Base-by-base conservation (phyloP, 2,113 vertebrate species). In the Hyperoodon ampullatus region DNA sequence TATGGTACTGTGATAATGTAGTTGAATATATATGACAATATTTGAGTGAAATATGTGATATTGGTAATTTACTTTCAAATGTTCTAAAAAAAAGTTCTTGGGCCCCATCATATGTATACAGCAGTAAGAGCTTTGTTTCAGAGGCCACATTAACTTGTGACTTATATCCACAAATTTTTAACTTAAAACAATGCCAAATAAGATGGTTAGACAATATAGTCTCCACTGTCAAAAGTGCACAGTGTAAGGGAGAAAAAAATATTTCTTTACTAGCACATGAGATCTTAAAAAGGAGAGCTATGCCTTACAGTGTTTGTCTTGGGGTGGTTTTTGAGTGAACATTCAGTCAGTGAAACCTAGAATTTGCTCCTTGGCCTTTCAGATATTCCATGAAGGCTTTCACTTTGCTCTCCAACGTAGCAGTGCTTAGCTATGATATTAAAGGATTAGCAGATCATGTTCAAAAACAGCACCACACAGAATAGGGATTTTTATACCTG, bases 61-160 rank as follows among this genome's bases (percentile, higher is more conserved):
- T 66, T 92, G 61, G 19, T 24, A 83, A 61, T 33, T 88, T 88
- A 44, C 66, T 88, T 93, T 93, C 35, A 88, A 82, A 93, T 77
- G 33, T 60, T 74, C 70, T 28, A 15, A 50, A 47, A 47, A 84
- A 66, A 39, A 60, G 42, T 65, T 9, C 58, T 78, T 78, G 50
- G 65, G 39, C 44, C 16, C 24, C 14, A 39, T 24, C 18, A 88
- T 83, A 77, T 68, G 8, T 35, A 23, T 72, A 66, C 21, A 63
- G 19, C 84, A 8, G n/a, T 65, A 8, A 8, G 78, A 61, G 28
- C 42, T 89, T 65, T 83, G 35, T 71, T 83, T 83, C 26, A 93
- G 70, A 42, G 47, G 35, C 61, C 44, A 28, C 47, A 58, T 33
- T 68, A 77, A 93, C 23, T 77, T 93, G 53, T 58, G 47, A 93